Conservation (phyloP, 2,888 invertebrate genomes). For the Eupithecia vulgata region DNA sequence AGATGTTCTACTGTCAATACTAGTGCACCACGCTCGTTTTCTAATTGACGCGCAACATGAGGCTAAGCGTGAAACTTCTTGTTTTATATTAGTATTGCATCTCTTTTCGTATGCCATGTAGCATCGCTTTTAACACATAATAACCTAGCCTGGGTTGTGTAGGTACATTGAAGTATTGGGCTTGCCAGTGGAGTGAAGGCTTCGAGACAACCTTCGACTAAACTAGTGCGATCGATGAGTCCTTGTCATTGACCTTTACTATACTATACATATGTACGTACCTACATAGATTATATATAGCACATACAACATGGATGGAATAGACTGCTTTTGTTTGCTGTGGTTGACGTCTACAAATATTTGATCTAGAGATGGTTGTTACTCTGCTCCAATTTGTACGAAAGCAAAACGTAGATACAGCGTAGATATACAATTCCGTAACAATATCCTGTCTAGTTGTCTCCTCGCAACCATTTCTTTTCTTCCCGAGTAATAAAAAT, state of each 20-base stretch:
- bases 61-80: background rate
- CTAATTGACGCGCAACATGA: background rate
- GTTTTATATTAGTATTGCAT: background rate
- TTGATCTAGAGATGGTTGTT: slow-evolving; percentile 7
- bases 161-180: background rate
- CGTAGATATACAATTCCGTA: background rate
- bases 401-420: background rate
- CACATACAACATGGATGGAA: slow-evolving; percentile 7
- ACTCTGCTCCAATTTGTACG: background rate
- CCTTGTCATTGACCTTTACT: slow-evolving; percentile 25
- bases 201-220: slow-evolving; percentile 26
- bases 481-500: slow-evolving; percentile 20
- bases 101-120: background rate
- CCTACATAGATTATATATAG: background rate
- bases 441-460: slow-evolving; percentile 21
- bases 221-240: slow-evolving; percentile 31
- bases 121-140: background rate
- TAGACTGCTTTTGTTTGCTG: background rate
- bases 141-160: background rate
- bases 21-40: background rate
- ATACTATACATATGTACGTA: background rate
- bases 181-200: slow-evolving; percentile 7
- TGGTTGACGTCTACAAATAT: background rate
- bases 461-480: slow-evolving; percentile 12
- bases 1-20: background rate